Conservation (phyloP, 2,888 invertebrate species). For the Cantharis flavilabris region DNA sequence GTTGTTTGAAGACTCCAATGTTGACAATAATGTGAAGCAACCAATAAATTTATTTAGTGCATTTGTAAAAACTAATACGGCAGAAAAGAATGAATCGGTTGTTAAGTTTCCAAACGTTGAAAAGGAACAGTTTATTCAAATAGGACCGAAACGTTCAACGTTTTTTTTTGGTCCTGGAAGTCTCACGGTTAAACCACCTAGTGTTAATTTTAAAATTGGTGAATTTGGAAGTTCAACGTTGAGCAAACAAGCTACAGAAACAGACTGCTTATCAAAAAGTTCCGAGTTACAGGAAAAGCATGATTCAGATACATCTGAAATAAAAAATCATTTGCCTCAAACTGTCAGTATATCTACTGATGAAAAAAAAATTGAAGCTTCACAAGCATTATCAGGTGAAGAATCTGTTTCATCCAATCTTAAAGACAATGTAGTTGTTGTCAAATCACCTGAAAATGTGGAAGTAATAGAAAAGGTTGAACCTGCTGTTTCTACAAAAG, state of each 20-base stretch:
- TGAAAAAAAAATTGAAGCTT: not conserved
- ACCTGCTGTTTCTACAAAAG: not conserved
- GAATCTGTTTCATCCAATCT: not conserved
- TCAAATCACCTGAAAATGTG: not conserved
- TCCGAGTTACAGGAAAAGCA: not conserved
- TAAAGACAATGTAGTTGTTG: not conserved
- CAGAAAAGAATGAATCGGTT: not conserved
- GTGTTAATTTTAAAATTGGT: constrained; percentile 8
- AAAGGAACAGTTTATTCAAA: not conserved
- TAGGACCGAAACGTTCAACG: constrained; percentile 15
- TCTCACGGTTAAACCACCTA: constrained; percentile 51
- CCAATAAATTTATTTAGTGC: not conserved
- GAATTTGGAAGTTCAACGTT: not conserved
- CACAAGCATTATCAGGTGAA: not conserved
- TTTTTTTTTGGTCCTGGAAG: constrained; percentile 59
- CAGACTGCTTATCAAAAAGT: not conserved
- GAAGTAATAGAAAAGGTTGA: not conserved
- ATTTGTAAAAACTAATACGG: no score
- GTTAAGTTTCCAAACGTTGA: not conserved
- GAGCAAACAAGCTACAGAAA: not conserved
- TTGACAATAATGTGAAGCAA: not conserved
- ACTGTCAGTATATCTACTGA: not conserved
- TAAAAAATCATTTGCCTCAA: not conserved
- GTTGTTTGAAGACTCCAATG: not conserved
- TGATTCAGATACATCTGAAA: not conserved